phyloP scores from a whole-genome alignment of 2,113 vertebrate species.

The Rutilus rutilus region DNA sequence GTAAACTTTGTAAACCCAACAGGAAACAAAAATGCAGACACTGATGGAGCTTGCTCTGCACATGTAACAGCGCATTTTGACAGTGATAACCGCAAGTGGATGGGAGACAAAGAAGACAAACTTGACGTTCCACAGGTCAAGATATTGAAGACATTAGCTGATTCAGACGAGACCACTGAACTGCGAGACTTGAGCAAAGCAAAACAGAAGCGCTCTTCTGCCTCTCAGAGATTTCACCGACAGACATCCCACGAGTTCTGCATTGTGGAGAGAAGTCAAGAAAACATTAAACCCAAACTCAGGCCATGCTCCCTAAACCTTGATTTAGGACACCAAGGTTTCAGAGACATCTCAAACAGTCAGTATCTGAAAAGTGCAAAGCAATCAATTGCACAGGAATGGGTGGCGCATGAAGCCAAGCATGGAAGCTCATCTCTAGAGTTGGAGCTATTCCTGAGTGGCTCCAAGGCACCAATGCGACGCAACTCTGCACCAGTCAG shows the following conservation, averaged over 20 bases:
- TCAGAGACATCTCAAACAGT: conserved; percentile 77
- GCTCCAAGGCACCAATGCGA: conserved; percentile 76
- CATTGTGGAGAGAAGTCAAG: conserved; percentile 64
- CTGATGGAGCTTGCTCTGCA: conserved; percentile 27
- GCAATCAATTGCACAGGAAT: conserved; percentile 57
- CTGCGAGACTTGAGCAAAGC: conserved; percentile 59
- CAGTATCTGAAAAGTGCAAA: conserved; percentile 65
- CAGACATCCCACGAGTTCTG: conserved; percentile 73
- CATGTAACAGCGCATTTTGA: conserved; percentile 47
- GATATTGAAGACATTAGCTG: conserved; percentile 38
- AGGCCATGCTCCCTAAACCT: conserved; percentile 78
- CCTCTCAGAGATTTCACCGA: conserved; percentile 70
- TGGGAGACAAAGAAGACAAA: conserved; percentile 60
- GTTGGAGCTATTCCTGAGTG: conserved; percentile 75
- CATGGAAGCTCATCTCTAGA: conserved; percentile 66
- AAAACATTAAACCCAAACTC: conserved; percentile 63
- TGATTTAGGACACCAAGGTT: conserved; percentile 72
- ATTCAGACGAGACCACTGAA: conserved; percentile 54
- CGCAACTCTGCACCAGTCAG: conserved; percentile 94
- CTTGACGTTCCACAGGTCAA: conserved; percentile 52
- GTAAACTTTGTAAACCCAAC: background rate
- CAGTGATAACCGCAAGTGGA: conserved; percentile 53
- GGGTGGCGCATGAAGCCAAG: conserved; percentile 53
- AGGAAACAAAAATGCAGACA: conserved; percentile 29
- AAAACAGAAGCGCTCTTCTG: conserved; percentile 65